Base-by-base conservation (phyloP, 2,797 vertebrate genomes). In the Rhinichthys osculus region DNA sequence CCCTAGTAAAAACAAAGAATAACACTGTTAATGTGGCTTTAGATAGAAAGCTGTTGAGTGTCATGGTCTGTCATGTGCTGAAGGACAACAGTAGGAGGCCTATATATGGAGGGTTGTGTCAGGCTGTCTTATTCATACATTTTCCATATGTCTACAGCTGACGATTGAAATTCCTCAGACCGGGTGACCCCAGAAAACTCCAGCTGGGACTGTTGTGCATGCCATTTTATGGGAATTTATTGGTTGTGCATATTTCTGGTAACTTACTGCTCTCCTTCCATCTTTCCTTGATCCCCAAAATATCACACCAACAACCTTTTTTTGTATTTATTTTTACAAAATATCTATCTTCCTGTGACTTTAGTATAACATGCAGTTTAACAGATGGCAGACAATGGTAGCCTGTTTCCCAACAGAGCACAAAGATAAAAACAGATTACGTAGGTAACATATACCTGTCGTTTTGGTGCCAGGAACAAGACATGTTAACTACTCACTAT, bases 141-240 rank as follows among this genome's bases (percentile, higher is more conserved):
- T 85, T 86, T 87, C 88, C 84, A 87, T 90, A 87, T 76, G 71
- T 90, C 83, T 87, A n/a, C 50, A 38, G 84, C 78, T 76, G 80
- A 82, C 13, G 38, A 82, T 84, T 78, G 84, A 80, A 86, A 88
- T 69, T 82, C 81, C 54, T 82, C 78, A 81, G 72, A 86, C 83
- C 17, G 11, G 27, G 23, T 69, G 73, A 74, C 71, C 81, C 80
- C 62, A 86, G 79, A 66, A 77, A 83, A 70, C 74, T 81, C 82
- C 76, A 83, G 85, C 90, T 88, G 79, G 79, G 78, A 78, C 67
- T 87, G 84, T 85, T 84, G 81, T 77, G 81, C 27, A 86, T 80
- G 83, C 33, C 71, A 87, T 86, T 85, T 87, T 81, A 89, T 78
- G 78, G 73, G 80, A 82, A 89, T 89, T 80, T 74, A 89, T 88